Evolutionary conservation across 2,113 vertebrate species (phyloP).

Genomic region (Thomomys bottae): DNA sequence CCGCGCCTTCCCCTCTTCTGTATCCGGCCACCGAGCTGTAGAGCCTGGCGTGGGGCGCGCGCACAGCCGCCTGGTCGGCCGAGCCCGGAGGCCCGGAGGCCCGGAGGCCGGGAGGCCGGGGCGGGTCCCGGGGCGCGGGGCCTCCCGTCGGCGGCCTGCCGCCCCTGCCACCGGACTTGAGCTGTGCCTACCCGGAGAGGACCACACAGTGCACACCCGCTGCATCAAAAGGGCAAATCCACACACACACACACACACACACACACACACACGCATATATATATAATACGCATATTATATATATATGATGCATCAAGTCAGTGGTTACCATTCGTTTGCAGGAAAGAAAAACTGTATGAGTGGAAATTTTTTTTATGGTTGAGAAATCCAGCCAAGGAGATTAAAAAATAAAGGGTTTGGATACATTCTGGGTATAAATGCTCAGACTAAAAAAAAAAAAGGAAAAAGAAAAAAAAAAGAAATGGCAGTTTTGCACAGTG

Average conservation of each 20-base stretch:
- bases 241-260: neutral
- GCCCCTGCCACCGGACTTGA: no score
- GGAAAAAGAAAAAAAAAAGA: slow-evolving; percentile 86
- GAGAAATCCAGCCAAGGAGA: slow-evolving; percentile 85
- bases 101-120: no score
- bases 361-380: slow-evolving; percentile 83
- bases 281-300: slow-evolving; percentile 35
- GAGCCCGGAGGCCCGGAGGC: no score
- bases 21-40: no score
- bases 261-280: slow-evolving; percentile 62
- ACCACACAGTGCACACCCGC: slow-evolving; percentile 13
- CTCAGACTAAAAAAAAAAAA: slow-evolving; percentile 99
- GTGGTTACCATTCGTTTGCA: slow-evolving; percentile 87
- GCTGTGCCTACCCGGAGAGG: neutral
- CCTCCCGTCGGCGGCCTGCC: no score
- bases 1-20: no score
- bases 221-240: no score
- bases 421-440: slow-evolving; percentile 93
- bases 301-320: slow-evolving; percentile 81
- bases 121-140: no score
- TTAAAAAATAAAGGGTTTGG: slow-evolving; percentile 82
- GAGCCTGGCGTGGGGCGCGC: no score
- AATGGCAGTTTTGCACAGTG: slow-evolving; percentile 97
- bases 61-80: no score
- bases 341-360: slow-evolving; percentile 85